Conservation (phyloP, 2,797 vertebrate species). For the Capromys pilorides region DNA sequence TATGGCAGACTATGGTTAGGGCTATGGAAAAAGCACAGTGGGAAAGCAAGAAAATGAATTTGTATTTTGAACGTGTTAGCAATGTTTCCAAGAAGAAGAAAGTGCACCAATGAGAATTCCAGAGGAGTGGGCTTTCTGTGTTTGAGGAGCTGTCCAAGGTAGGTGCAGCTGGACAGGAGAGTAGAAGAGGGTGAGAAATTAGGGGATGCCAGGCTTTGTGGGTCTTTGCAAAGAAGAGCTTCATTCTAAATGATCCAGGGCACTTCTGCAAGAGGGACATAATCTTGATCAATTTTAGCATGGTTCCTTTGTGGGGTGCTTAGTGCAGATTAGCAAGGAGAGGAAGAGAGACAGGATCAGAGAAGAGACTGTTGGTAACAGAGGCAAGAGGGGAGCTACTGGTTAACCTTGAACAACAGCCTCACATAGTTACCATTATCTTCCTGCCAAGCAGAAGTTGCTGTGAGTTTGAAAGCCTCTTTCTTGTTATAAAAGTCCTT, state of each 20-base stretch:
- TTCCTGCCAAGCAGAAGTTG: neutral
- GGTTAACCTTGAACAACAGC: neutral
- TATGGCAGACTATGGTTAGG: neutral
- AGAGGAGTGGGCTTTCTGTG: neutral
- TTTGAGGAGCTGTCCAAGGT: neutral
- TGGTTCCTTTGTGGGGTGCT: neutral
- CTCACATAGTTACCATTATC: neutral
- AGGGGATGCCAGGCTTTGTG: neutral
- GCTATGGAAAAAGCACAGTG: neutral
- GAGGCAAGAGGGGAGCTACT: too few relatives aligned
- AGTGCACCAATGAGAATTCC: neutral
- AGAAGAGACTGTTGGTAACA: neutral
- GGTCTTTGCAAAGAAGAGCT: neutral
- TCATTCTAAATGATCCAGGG: neutral
- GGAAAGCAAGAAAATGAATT: neutral
- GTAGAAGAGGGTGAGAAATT: neutral
- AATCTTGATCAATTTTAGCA: neutral
- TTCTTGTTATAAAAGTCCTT: constrained; percentile 68
- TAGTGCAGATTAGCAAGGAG: neutral
- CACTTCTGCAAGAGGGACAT: neutral
- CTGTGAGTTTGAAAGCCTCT: constrained; percentile 49
- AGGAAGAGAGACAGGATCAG: neutral
- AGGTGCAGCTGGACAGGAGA: neutral
- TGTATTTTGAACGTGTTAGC: neutral
- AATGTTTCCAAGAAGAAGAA: neutral